Conservation (phyloP, 2,797 vertebrate genomes). For the Sebastes nivosus region DNA sequence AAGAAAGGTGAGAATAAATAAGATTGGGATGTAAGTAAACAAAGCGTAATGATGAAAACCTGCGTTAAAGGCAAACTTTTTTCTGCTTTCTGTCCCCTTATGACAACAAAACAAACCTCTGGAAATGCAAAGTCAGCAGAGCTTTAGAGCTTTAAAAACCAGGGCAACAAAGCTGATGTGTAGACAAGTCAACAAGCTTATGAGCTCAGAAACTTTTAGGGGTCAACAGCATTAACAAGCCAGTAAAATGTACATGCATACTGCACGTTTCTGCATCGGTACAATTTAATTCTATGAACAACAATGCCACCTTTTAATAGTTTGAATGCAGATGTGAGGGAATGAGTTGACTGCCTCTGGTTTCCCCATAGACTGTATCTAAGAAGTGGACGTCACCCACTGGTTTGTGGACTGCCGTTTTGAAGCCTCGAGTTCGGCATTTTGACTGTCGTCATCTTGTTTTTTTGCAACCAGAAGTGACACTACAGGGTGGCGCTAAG, state of each 20-base stretch:
- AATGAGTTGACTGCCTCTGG: background rate
- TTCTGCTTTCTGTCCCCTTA: background rate
- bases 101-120: background rate
- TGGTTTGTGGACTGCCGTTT: no score
- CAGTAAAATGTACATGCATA: background rate
- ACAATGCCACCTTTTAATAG: background rate
- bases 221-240: background rate
- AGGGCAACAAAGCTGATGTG: background rate
- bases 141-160: background rate
- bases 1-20: conserved; percentile 15
- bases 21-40: conserved; percentile 1
- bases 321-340: background rate
- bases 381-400: no score
- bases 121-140: background rate
- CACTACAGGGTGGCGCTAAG: no score
- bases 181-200: background rate
- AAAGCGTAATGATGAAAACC: conserved; percentile 21
- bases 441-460: no score
- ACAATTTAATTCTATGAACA: background rate
- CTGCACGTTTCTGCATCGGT: background rate
- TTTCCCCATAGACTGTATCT: background rate
- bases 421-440: no score
- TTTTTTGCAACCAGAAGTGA: no score
- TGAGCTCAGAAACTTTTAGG: background rate
- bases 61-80: background rate